Conservation (phyloP, 2,888 invertebrate genomes). For the Hermaeophaga mercurialis region DNA sequence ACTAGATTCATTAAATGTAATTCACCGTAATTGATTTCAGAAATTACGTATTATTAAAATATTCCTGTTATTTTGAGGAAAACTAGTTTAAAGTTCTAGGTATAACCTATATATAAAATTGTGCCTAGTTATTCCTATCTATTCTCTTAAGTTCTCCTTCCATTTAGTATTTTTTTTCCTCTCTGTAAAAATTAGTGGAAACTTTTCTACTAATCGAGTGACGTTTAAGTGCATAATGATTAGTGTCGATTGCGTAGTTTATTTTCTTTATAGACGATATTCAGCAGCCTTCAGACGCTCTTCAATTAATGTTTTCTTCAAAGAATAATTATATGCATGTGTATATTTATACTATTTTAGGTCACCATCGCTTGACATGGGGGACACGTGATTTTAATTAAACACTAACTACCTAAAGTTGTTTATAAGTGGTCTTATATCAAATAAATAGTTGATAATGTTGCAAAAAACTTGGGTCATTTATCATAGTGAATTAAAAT, state of each 20-base stretch:
- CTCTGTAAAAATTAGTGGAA: no score
- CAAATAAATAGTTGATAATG: slow-evolving; percentile 11
- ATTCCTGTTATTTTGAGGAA: no score
- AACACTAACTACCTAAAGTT: neutral
- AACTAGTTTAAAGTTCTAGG: no score
- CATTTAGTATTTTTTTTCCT: no score
- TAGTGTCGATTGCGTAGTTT: slow-evolving; percentile 11
- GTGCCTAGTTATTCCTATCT: no score
- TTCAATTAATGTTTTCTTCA: slow-evolving; percentile 29
- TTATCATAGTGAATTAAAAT: neutral
- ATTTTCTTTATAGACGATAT: slow-evolving; percentile 9
- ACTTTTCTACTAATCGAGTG: neutral
- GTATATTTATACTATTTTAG: slow-evolving; percentile 18
- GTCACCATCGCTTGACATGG: slow-evolving; percentile 16
- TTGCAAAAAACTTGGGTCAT: neutral
- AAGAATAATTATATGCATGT: slow-evolving; percentile 24
- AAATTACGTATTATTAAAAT: no score
- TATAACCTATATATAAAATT: no score
- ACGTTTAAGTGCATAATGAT: slow-evolving; percentile 9
- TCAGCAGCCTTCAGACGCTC: neutral
- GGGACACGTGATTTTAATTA: slow-evolving; percentile 23
- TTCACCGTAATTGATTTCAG: no score
- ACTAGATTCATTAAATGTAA: no score
- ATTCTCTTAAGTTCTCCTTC: no score
- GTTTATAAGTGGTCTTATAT: slow-evolving; percentile 16